Evolutionary conservation across 1,140 invertebrate species (phyloP).

Genomic region (Notospermus geniculatus): DNA sequence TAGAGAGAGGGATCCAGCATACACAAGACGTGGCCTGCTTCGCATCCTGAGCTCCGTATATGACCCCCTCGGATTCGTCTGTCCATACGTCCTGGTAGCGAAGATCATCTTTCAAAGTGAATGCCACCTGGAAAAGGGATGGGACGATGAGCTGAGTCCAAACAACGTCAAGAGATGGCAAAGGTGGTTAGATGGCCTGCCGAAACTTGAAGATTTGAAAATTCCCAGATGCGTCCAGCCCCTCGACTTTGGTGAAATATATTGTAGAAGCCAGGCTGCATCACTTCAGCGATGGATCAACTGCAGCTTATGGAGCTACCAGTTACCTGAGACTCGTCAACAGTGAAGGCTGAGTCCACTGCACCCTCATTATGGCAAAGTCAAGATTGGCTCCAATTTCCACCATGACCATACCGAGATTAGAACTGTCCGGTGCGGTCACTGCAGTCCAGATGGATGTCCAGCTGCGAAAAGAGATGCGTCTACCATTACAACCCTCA

Average conservation of each 20-base stretch:
- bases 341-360: not conserved
- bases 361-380: not conserved
- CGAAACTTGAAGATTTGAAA: not conserved
- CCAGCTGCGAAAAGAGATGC: not conserved
- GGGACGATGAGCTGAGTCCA: constrained; percentile 3
- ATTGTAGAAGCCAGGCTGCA: not conserved
- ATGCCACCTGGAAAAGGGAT: not conserved
- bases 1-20: not conserved
- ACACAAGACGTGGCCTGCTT: constrained; percentile 2
- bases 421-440: constrained; percentile 3
- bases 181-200: not conserved
- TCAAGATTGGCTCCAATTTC: constrained; percentile 3
- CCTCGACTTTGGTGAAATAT: not conserved
- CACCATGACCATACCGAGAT: not conserved
- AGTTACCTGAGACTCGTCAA: not conserved
- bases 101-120: constrained; percentile 1
- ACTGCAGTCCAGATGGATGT: not conserved
- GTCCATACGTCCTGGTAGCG: not conserved
- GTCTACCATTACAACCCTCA: not conserved
- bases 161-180: not conserved
- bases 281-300: constrained; percentile 8
- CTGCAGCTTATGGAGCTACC: not conserved
- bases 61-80: constrained; percentile 7
- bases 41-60: not conserved
- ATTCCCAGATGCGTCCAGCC: not conserved